Conservation (phyloP, 2,797 vertebrate species). For the Oreonectes daqikongensis region DNA sequence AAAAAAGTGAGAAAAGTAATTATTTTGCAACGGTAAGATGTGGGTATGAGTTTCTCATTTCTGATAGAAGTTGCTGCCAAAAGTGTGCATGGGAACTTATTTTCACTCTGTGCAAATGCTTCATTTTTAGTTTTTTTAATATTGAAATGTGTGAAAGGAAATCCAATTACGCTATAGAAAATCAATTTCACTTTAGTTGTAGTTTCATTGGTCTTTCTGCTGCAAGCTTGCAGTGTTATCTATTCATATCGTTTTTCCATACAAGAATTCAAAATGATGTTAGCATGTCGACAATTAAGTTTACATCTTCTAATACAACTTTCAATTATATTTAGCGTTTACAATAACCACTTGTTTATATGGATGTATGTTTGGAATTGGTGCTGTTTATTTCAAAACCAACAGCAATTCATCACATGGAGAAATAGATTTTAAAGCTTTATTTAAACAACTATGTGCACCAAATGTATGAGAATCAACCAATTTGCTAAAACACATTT, state of each 20-base stretch:
- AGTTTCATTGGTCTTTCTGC: neutral
- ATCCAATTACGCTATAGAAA: neutral
- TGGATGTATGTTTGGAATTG: too few species aligned
- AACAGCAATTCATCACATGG: too few species aligned
- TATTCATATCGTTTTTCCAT: neutral
- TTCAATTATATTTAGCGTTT: neutral
- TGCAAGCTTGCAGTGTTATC: neutral
- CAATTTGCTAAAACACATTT: too few species aligned
- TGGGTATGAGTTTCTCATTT: too few species aligned
- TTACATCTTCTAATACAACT: neutral
- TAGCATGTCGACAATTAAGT: neutral
- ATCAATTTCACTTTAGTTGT: neutral
- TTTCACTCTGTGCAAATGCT: too few species aligned
- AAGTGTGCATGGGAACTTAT: neutral
- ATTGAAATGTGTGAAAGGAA: neutral
- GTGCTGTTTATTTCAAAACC: too few species aligned
- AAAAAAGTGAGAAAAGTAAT: too few species aligned
- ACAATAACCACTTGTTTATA: neutral
- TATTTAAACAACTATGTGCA: neutral
- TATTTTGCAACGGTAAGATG: too few species aligned
- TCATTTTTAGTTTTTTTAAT: neutral
- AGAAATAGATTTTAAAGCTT: neutral
- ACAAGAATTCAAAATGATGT: neutral
- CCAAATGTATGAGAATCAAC: too few species aligned
- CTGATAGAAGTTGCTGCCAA: too few species aligned